Conservation (phyloP, 2,797 vertebrate genomes). For the Eospalax fontanierii region DNA sequence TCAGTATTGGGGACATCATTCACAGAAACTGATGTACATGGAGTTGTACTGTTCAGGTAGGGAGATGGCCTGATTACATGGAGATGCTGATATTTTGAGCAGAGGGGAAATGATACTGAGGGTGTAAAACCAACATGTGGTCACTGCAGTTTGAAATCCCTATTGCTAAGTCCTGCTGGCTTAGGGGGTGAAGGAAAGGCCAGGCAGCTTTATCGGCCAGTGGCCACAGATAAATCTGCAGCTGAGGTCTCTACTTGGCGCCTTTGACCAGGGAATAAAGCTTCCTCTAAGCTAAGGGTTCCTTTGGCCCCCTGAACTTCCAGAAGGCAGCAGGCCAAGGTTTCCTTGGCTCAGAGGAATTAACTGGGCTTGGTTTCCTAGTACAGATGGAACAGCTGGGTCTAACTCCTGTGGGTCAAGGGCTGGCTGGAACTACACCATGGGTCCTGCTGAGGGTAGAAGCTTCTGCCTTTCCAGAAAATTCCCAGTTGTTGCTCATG, state of each 20-base stretch:
- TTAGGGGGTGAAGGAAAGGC: neutral
- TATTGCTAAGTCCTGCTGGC: neutral
- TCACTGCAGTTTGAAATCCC: conserved; percentile 41
- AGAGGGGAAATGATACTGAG: neutral
- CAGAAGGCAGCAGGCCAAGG: conserved; percentile 51
- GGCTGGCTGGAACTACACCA: neutral
- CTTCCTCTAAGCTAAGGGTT: conserved; percentile 15
- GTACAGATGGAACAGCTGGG: conserved; percentile 64
- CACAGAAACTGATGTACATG: neutral
- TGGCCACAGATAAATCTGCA: conserved; percentile 29
- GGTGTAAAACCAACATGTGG: neutral
- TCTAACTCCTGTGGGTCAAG: neutral
- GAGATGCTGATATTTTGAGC: neutral
- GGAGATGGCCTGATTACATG: neutral
- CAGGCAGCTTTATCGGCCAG: neutral
- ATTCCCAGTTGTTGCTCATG: neutral
- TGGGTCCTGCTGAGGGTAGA: conserved; percentile 21
- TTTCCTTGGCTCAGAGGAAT: conserved; percentile 60
- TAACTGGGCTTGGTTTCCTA: conserved; percentile 53
- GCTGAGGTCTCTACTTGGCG: conserved; percentile 36
- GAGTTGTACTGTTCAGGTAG: neutral
- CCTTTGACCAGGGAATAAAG: conserved; percentile 32
- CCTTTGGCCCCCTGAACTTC: conserved; percentile 68
- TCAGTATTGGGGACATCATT: neutral
- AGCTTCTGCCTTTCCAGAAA: neutral